Conservation (phyloP, 2,797 vertebrate species). For the Gephyroberyx darwinii region DNA sequence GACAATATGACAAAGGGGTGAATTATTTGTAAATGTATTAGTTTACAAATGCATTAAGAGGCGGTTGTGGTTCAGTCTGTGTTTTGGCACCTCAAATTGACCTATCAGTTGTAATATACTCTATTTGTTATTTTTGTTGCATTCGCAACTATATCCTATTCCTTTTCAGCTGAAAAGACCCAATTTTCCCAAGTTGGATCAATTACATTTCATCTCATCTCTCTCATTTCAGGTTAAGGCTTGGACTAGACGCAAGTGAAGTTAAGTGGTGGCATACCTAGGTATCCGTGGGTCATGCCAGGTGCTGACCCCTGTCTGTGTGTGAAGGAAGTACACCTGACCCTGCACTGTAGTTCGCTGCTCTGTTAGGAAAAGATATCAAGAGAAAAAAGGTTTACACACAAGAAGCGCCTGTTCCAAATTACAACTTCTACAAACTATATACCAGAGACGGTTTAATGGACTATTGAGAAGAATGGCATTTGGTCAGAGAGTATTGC, state of each 20-base stretch:
- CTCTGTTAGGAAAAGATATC: slow-evolving; percentile 78
- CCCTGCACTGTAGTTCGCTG: slow-evolving; percentile 97
- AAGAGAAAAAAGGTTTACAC: neutral
- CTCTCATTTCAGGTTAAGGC: slow-evolving; percentile 9
- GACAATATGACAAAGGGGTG: too few relatives aligned
- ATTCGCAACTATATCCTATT: neutral
- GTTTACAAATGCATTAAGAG: too few relatives aligned
- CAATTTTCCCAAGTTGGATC: slow-evolving; percentile 10
- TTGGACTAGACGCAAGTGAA: neutral
- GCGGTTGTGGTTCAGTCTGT: too few relatives aligned
- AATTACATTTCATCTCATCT: slow-evolving; percentile 19
- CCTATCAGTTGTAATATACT: too few relatives aligned
- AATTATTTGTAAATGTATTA: too few relatives aligned
- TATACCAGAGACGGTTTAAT: neutral
- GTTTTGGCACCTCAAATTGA: too few relatives aligned
- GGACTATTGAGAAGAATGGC: neutral
- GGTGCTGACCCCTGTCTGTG: slow-evolving; percentile 96
- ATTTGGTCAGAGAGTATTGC: neutral
- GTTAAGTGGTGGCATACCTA: slow-evolving; percentile 78
- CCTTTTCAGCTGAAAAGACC: slow-evolving; percentile 20
- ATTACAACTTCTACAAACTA: too few relatives aligned
- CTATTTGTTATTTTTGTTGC: neutral
- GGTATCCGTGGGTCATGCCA: slow-evolving; percentile 98
- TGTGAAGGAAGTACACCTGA: slow-evolving; percentile 97
- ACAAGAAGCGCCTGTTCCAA: neutral